These are phyloP conservation scores for Leucoma salicis DNA, from an alignment of 2,888 invertebrate species.

Conservation along the genomic window DNA sequence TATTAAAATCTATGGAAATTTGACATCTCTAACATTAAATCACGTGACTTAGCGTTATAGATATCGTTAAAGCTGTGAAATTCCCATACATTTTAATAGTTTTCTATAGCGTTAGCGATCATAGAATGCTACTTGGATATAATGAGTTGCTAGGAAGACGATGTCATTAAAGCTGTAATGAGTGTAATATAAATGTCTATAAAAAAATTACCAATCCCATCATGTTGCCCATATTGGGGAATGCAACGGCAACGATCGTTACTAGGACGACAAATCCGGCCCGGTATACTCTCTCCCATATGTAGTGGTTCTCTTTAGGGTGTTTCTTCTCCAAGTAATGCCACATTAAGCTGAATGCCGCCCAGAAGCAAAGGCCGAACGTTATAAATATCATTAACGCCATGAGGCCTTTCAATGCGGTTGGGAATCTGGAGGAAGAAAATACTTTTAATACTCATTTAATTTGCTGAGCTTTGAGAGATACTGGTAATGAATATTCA, in stretches of 20 bases:
- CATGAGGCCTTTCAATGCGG: conserved; percentile 64
- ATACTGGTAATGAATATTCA: too few relatives aligned
- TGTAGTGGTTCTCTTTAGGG: conserved; percentile 53
- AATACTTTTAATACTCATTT: background rate
- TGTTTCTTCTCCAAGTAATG: conserved; percentile 61
- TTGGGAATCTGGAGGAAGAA: conserved; percentile 56
- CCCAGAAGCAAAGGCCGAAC: conserved; percentile 73
- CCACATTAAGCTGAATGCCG: conserved; percentile 73
- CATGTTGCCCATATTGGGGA: conserved; percentile 69
- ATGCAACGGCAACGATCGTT: conserved; percentile 61
- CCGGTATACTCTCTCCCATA: conserved; percentile 70
- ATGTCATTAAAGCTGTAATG: too few relatives aligned
- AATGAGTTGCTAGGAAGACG: too few relatives aligned
- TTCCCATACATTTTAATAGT: too few relatives aligned
- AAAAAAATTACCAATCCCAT: conserved; percentile 63
- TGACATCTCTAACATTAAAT: too few relatives aligned
- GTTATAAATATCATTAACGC: conserved; percentile 74
- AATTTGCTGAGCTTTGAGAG: background rate
- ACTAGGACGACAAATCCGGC: conserved; percentile 54
- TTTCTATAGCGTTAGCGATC: too few relatives aligned
- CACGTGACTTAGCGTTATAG: too few relatives aligned
- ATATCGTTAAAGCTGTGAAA: too few relatives aligned
- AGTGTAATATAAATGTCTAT: background rate
- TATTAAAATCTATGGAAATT: too few relatives aligned
- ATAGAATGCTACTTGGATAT: too few relatives aligned